A percentile compares a stretch with the other conserved stretches of the same genome.
These are phyloP conservation scores for Watsonalla cultraria DNA, from an alignment of 2,888 invertebrate genomes.

Conservation along the genomic window DNA sequence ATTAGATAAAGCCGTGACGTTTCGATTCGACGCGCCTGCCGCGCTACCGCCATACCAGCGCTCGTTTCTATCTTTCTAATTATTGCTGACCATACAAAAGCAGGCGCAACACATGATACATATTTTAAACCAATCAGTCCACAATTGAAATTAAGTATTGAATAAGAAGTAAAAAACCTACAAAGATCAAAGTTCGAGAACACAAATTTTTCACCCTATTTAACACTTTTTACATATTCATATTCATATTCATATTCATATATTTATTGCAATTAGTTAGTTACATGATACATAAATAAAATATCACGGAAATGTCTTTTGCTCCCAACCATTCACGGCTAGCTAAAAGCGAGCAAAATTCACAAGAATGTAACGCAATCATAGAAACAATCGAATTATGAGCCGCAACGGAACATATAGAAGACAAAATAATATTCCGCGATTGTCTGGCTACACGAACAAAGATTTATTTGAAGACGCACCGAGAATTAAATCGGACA, in stretches of 20 bases:
- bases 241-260: too few relatives aligned
- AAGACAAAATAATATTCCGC: constrained; percentile 11
- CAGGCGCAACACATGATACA: constrained; percentile 33
- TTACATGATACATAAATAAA: too few relatives aligned
- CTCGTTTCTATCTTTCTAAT: constrained; percentile 19
- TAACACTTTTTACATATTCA: too few relatives aligned
- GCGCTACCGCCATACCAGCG: constrained; percentile 15
- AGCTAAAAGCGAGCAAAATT: neutral
- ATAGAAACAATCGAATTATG: constrained; percentile 39
- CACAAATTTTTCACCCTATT: too few relatives aligned
- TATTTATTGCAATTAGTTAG: too few relatives aligned
- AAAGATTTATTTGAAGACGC: constrained; percentile 55
- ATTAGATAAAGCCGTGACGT: constrained; percentile 39
- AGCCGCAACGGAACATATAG: constrained; percentile 42
- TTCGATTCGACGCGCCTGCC: constrained; percentile 54
- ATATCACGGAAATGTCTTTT: neutral
- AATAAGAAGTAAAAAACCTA: neutral
- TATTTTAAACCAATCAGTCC: too few relatives aligned
- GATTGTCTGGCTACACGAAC: constrained; percentile 10
- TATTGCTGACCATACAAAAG: constrained; percentile 39
- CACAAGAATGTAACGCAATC: constrained; percentile 14
- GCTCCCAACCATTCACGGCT: neutral
- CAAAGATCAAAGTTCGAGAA: too few relatives aligned
- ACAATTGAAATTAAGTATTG: constrained; percentile 3
- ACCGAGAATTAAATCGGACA: constrained; percentile 56